Base-by-base conservation (phyloP, 1,140 invertebrate genomes). In the Drosophila pachea region DNA sequence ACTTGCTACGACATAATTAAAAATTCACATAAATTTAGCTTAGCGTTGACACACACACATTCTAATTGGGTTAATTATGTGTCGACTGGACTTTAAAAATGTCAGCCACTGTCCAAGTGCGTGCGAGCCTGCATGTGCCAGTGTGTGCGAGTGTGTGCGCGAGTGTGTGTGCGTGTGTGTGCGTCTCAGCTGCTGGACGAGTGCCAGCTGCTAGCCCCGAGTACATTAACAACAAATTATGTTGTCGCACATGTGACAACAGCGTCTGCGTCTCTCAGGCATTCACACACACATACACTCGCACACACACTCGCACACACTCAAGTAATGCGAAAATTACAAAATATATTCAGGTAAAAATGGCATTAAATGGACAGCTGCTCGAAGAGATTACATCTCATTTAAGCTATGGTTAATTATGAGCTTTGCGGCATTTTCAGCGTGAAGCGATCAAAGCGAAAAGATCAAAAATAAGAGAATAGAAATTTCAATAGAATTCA, bases 51-150 rank as follows among this genome's bases (percentile, higher is more conserved):
- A 63, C 59, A 49, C 52, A 71, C 54, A 69, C 84, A 84, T 86
- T 87, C 78, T 87, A 87, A 87, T 87, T 87, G 84, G 84, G 84
- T 87, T 87, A 87, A 87, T 87, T 87, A 87, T 87, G 84, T 87
- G 84, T 78, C 84, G 79, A 79, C 69, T 78, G 83, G 82, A 86
- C 82, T 73, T 86, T 83, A 86, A 86, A 86, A 86, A 86, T 86
- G 81, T 81, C 81, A 77, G 16, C 69, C 70, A 73, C 49, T 54
- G 35, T 9, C 40, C 47, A 7, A 43, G 32, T 38, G n/a, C 7
- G 35, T 16, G 16, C 43, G 29, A 3, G 22, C 22, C 11, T 5
- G 38, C 9, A 38, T 38, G 36, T 38, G 40, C 4, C n/a, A n/a
- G 22, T 22, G 22, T 60, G 59, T 63, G 32, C 55, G 33, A 47